Evolutionary conservation across 2,113 vertebrate genomes (phyloP).

Genomic region (Onychostoma macrolepis): DNA sequence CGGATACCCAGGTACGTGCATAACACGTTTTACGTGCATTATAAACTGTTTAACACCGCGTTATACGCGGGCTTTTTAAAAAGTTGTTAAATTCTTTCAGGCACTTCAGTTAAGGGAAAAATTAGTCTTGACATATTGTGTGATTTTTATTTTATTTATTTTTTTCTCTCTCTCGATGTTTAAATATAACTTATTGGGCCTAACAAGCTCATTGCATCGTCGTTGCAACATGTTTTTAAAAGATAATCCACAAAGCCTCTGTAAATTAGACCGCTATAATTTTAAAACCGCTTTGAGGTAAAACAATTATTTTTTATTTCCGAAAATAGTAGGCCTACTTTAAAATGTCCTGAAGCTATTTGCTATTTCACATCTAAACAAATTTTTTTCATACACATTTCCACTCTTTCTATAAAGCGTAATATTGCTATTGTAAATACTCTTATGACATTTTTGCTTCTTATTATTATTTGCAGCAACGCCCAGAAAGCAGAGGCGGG

Average conservation of each 20-base stretch:
- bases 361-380: neutral
- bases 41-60: too few species aligned
- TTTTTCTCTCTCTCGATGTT: too few species aligned
- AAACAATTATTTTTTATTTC: neutral
- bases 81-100: neutral
- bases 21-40: too few species aligned
- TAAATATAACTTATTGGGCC: neutral
- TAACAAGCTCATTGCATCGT: neutral
- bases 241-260: neutral
- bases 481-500: conserved; percentile 92
- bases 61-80: too few species aligned
- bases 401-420: neutral
- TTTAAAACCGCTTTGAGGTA: neutral
- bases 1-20: conserved; percentile 88
- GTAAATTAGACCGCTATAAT: neutral
- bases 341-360: neutral
- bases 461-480: conserved; percentile 72
- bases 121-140: neutral
- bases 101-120: neutral
- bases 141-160: neutral
- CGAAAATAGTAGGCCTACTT: neutral
- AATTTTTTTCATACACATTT: neutral
- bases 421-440: neutral
- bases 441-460: too few species aligned
- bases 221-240: neutral